Evolutionary conservation across 2,113 vertebrate species (phyloP), one percentile per base, ranked within the genome.

Genomic region (Globicephala melas): DNA sequence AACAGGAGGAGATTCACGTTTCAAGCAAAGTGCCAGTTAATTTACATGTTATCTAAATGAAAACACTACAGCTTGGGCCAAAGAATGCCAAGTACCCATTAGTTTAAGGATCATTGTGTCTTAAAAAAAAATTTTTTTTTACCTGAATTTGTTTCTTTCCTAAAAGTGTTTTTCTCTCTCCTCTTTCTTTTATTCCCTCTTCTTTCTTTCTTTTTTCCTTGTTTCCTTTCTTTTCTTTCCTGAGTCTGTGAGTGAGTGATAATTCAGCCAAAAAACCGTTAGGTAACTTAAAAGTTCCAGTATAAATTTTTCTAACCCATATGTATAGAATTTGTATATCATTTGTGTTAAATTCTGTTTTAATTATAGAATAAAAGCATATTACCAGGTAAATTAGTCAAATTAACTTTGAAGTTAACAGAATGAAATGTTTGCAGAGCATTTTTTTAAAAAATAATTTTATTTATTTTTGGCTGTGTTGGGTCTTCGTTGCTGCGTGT

Each of bases 331-430:
- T 92, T 62, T 67, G 17, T 68, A 26, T 50, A 76, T 68, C 14
- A 83, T 31, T 92, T 90, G 41, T 47, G 5, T 80, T 93, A 92
- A 97, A 94, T 90, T 92, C 25, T 15, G 53, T 47, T 95, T 96
- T 83, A 58, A 80, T 94, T 92, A 65, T 23, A 86, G 60, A 71
- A 94, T 91, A 53, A 88, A 94, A 90, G 41, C 26, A 62, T 83
- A 38, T 65, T 53, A 80, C 4, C n/a, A 68, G 62, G 50, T 92
- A 95, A 80, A 53, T 80, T 62, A 93, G 11, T 81, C 21, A 95
- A 77, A 73, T 67, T 88, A 82, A 94, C 36, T 83, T 91, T 91
- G 82, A 86, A 62, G n/a, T 67, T 70, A 73, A 79, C 36, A 88
- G 11, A 94, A 76, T 80, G 67, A 83, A 96, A 80, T 93, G 25